These are phyloP conservation scores for Orchesella flavescens DNA, from an alignment of 2,888 invertebrate genomes.

Conservation along the genomic window DNA sequence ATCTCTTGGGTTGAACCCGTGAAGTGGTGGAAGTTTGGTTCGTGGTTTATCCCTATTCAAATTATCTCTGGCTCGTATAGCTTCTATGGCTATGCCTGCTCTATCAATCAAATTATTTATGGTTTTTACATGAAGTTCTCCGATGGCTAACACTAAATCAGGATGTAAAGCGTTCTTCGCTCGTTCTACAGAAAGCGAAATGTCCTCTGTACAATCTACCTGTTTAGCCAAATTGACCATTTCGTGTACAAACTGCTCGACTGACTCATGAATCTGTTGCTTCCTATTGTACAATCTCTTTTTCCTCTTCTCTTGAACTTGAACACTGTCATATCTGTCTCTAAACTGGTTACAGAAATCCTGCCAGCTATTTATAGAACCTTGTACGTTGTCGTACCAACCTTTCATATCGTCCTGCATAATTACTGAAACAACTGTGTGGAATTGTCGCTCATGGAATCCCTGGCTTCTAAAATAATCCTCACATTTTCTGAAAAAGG, in stretches of 20 bases:
- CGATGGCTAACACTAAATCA: neutral
- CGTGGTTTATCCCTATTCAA: neutral
- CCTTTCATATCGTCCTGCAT: neutral
- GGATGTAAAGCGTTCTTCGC: constrained; percentile 6
- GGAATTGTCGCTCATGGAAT: neutral
- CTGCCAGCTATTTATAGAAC: constrained; percentile 9
- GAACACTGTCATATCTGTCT: constrained; percentile 15
- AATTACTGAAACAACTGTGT: neutral
- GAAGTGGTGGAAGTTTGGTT: constrained; percentile 4
- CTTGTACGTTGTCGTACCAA: constrained; percentile 29
- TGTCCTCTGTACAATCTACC: constrained; percentile 10
- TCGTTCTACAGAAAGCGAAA: neutral
- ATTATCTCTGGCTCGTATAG: neutral
- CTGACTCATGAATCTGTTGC: constrained; percentile 16
- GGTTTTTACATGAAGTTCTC: neutral
- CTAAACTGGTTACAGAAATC: constrained; percentile 15
- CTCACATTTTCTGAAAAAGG: constrained; percentile 38
- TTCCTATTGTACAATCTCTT: neutral
- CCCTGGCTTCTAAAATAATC: constrained; percentile 9
- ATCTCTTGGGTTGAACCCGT: neutral
- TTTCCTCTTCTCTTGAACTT: constrained; percentile 12
- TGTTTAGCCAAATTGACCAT: constrained; percentile 35
- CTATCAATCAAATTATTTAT: constrained; percentile 13
- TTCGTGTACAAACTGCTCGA: constrained; percentile 41
- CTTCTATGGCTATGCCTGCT: neutral